Evolutionary conservation across 2,888 invertebrate genomes (phyloP), one percentile per base, ranked within the genome.

Genomic region (Creontiades dilutus): DNA sequence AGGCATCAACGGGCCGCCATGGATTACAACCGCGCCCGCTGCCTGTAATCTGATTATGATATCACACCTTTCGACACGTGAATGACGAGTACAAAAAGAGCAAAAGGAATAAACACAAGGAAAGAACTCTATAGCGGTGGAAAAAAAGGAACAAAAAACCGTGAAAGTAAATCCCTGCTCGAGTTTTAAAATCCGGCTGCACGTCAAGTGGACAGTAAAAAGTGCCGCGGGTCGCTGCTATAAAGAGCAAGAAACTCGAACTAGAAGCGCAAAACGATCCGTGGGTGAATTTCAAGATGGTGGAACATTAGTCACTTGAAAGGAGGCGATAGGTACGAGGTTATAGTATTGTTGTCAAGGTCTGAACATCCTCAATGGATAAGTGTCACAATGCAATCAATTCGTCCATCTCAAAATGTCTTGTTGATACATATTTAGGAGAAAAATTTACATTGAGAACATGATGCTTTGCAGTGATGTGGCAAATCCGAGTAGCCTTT

Each of bases 261-360:
- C 52, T 82, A 82, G 55, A 16, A 52, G 48, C 55, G 82, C 14
- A 48, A 82, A 82, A 82, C 78, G 78, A 47, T 46, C 37, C 78
- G 78, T 80, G 78, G 78, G 78, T 80, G 78, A 80, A 47, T 46
- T 80, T 80, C 78, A 80, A 80, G 78, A 46, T 46, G 78, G 78
- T 27, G 37, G 78, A 80, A 47, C 46, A 80, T 80, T 47, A 80
- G 78, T 47, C 78, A 47, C 78, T 28, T 16, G 9, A 46, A 28
- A 80, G 78, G 47, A 80, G 78, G 78, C 47, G 78, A 46, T 46
- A 80, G n/a, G 68, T 23, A 23, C 23, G n/a, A n/a, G 1, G 68
- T 68, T 68, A n/a, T 37, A 37, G 7, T 37, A 37, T 37, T 37
- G 37, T 37, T 37, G 23, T 68, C 68, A 68, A 19, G 23, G 23